Evolutionary conservation across 23 tunicate species (phyloP).

Genomic region (Diplosoma virens): DNA sequence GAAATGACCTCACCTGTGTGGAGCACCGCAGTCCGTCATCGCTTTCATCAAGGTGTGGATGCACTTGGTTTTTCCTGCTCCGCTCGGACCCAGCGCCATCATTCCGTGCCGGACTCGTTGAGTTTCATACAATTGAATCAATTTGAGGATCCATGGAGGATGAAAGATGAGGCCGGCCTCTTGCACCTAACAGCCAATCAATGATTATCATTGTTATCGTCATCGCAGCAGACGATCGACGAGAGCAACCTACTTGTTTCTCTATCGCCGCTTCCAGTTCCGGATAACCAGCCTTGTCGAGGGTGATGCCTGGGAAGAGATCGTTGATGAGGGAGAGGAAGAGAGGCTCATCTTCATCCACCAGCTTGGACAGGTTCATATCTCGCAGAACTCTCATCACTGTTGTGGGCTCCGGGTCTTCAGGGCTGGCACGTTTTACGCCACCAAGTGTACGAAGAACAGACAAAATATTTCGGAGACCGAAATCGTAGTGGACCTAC

Average conservation of each 20-base stretch:
- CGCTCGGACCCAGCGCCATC: conserved; percentile 99
- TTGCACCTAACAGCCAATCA: conserved; percentile 41
- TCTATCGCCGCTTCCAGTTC: conserved; percentile 96
- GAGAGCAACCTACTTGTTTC: conserved; percentile 52
- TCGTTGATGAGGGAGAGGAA: conserved; percentile 99
- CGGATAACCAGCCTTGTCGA: conserved; percentile 95
- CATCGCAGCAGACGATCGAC: neutral
- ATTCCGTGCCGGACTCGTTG: conserved; percentile 99
- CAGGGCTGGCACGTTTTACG: conserved; percentile 87
- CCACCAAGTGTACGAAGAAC: conserved; percentile 99
- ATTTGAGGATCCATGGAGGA: conserved; percentile 92
- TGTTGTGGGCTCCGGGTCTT: conserved; percentile 88
- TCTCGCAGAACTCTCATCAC: conserved; percentile 99
- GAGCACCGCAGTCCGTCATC: conserved; percentile 95
- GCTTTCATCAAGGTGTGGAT: conserved; percentile 96
- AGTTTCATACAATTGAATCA: conserved; percentile 91
- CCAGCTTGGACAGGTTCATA: conserved; percentile 99
- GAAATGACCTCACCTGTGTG: conserved; percentile 58
- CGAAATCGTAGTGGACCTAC: conserved; percentile 99
- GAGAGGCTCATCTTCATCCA: conserved; percentile 99
- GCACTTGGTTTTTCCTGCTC: conserved; percentile 98
- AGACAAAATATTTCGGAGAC: conserved; percentile 98
- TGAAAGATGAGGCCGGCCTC: conserved; percentile 84
- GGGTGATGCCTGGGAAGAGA: conserved; percentile 90
- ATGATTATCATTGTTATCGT: neutral